Conservation (phyloP, 2,888 invertebrate species). For the Himalopsyche tibetana region DNA sequence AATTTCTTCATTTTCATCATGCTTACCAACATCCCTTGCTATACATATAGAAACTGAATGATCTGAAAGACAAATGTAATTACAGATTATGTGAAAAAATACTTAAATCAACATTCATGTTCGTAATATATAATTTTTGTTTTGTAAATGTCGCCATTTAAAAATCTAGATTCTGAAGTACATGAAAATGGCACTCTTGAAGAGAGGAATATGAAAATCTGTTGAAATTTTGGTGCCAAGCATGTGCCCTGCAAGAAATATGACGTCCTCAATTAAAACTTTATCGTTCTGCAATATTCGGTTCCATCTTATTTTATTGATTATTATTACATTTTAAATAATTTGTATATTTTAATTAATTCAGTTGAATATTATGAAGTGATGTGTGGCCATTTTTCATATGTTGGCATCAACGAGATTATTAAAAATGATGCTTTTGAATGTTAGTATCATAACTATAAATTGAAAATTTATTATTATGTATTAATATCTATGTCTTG, state of each 20-base stretch:
- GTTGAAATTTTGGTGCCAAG: too few relatives aligned
- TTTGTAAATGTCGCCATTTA: too few relatives aligned
- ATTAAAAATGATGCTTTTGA: slow-evolving; percentile 18
- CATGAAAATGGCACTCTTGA: too few relatives aligned
- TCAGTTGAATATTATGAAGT: neutral
- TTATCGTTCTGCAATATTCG: neutral
- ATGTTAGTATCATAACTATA: slow-evolving; percentile 19
- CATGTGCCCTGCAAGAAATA: neutral
- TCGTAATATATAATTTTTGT: too few relatives aligned
- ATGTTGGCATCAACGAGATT: neutral
- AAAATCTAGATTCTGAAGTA: too few relatives aligned
- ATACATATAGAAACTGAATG: too few relatives aligned
- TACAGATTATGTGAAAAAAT: too few relatives aligned
- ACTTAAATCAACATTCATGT: too few relatives aligned
- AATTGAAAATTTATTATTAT: slow-evolving; percentile 24
- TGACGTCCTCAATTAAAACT: neutral
- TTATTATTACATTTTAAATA: neutral
- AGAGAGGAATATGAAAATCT: too few relatives aligned
- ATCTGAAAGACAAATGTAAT: too few relatives aligned
- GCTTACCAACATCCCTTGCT: too few relatives aligned
- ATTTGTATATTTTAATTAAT: neutral
- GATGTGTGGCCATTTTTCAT: slow-evolving; percentile 6
- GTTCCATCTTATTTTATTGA: neutral
- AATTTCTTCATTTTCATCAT: too few relatives aligned
- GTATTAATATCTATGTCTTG: neutral